Evolutionary conservation across 2,113 vertebrate genomes (phyloP).

Genomic region (Acrocephalus arundinaceus): DNA sequence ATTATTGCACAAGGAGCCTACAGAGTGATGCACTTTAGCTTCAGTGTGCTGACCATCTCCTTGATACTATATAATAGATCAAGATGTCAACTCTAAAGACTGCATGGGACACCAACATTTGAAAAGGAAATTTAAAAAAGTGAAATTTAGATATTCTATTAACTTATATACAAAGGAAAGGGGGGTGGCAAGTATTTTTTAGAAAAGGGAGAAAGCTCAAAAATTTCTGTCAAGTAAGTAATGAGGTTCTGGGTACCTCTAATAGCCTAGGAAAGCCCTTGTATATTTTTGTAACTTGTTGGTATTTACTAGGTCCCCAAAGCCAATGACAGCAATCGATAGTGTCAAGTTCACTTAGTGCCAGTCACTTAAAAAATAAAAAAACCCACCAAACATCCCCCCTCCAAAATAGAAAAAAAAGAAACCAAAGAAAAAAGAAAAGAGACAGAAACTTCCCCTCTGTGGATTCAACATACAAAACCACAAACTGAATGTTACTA

Average conservation of each 20-base stretch:
- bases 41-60: not conserved
- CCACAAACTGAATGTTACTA: slow-evolving; percentile 62
- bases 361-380: slow-evolving; percentile 55
- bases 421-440: not conserved
- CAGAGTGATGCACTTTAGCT: slow-evolving; percentile 24
- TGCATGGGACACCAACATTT: not conserved
- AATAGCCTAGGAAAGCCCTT: slow-evolving; percentile 74
- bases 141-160: slow-evolving; percentile 17
- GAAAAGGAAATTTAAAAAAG: not conserved
- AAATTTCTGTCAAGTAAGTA: slow-evolving; percentile 16
- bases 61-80: slow-evolving; percentile 30
- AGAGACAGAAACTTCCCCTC: slow-evolving; percentile 46
- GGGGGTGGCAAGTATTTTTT: not conserved
- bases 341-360: slow-evolving; percentile 72
- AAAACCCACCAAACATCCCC: not conserved
- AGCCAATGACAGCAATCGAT: slow-evolving; percentile 64
- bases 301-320: slow-evolving; percentile 56
- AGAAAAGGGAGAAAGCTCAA: slow-evolving; percentile 45
- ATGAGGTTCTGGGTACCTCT: slow-evolving; percentile 62
- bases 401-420: not conserved
- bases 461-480: slow-evolving; percentile 53
- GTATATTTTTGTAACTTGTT: slow-evolving; percentile 39
- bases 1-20: not conserved
- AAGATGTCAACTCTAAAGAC: slow-evolving; percentile 19
- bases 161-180: slow-evolving; percentile 43